phyloP scores from a whole-genome alignment of 1,140 invertebrate genomes.

The Lethrus apterus region DNA sequence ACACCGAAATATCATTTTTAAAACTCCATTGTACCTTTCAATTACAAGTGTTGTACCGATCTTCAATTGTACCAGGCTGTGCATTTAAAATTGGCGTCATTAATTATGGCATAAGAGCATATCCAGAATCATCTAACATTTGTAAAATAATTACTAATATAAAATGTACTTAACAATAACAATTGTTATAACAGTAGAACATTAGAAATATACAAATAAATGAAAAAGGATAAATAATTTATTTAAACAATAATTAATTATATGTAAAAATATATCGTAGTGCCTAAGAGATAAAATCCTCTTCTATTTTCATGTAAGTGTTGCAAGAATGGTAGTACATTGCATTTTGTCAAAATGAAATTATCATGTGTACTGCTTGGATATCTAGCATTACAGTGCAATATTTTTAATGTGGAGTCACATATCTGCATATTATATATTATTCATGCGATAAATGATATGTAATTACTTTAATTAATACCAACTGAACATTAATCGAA shows the following conservation, averaged over 20 bases:
- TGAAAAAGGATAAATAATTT: no score
- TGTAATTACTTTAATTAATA: no score
- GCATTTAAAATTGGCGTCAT: conserved; percentile 14
- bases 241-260: background rate
- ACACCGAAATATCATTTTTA: conserved; percentile 3
- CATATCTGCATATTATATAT: no score
- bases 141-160: no score
- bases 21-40: background rate
- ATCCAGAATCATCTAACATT: conserved; percentile 26
- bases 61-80: conserved; percentile 11
- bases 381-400: no score
- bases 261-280: background rate
- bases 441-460: no score
- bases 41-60: conserved; percentile 12
- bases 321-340: conserved; percentile 1
- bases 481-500: conserved; percentile 33
- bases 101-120: conserved; percentile 22
- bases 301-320: background rate
- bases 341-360: background rate
- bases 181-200: no score
- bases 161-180: no score
- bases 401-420: no score
- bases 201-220: no score
- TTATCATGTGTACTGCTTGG: no score
- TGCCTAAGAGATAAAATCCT: background rate